Evolutionary conservation across 2,888 invertebrate genomes (phyloP).

Genomic region (Torymus texanus): DNA sequence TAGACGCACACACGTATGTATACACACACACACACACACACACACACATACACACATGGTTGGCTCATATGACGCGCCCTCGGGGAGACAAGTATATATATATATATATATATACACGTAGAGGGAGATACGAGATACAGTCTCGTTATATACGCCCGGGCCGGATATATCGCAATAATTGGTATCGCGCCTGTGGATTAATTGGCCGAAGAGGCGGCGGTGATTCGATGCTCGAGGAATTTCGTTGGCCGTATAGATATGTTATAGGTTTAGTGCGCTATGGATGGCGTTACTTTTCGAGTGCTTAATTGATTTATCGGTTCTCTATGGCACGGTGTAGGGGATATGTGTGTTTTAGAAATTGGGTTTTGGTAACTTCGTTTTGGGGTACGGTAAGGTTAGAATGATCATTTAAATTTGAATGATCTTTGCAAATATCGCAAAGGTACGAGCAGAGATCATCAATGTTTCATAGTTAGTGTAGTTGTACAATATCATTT

Average conservation of each 20-base stretch:
- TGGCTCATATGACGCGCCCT: not conserved
- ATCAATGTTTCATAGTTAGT: too few relatives aligned
- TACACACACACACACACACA: too few relatives aligned
- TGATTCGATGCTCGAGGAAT: too few relatives aligned
- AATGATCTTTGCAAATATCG: too few relatives aligned
- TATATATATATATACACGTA: too few relatives aligned
- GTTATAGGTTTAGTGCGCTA: too few relatives aligned
- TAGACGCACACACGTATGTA: too few relatives aligned
- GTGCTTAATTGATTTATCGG: conserved; percentile 34
- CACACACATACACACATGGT: too few relatives aligned
- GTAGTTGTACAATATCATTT: too few relatives aligned
- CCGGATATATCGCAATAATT: conserved; percentile 21
- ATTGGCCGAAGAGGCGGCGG: conserved; percentile 17
- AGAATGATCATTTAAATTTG: too few relatives aligned
- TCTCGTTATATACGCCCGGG: conserved; percentile 9
- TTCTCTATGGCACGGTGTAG: not conserved
- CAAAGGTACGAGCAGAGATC: too few relatives aligned
- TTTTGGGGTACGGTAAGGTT: not conserved
- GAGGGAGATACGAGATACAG: not conserved
- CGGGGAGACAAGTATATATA: not conserved
- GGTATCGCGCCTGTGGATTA: conserved; percentile 25
- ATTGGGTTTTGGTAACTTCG: conserved; percentile 25
- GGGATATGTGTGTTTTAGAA: not conserved
- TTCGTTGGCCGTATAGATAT: too few relatives aligned
- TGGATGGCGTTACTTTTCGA: conserved; percentile 7